These are phyloP conservation scores for Siniperca scherzeri DNA, from an alignment of 2,797 vertebrate species.

Conservation along the genomic window DNA sequence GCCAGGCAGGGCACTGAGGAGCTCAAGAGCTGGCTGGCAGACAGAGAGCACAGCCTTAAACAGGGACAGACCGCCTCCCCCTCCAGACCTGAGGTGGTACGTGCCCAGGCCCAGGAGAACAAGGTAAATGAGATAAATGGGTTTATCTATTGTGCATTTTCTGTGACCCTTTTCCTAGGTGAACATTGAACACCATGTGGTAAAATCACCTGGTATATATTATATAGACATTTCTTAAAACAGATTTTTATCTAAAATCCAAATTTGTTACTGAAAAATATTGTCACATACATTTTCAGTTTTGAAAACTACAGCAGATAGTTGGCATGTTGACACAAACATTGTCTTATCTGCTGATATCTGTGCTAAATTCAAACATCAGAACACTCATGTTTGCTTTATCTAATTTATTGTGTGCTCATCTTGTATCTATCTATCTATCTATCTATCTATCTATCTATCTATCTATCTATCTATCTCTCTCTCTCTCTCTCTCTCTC, in stretches of 20 bases:
- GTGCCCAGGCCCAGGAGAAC: constrained; percentile 94
- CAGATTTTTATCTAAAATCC: too few species aligned
- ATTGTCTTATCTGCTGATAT: background rate
- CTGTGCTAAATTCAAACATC: background rate
- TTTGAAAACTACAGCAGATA: background rate
- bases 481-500: too few species aligned
- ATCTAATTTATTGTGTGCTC: background rate
- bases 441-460: too few species aligned
- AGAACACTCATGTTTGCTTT: background rate
- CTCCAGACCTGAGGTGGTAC: constrained; percentile 90
- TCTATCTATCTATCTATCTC: too few species aligned
- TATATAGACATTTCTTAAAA: background rate
- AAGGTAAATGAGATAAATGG: constrained; percentile 85
- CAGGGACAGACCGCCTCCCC: constrained; percentile 87
- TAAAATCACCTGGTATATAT: background rate
- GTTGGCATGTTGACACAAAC: background rate
- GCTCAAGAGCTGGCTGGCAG: constrained; percentile 90
- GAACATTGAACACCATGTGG: background rate
- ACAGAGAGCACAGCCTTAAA: constrained; percentile 87
- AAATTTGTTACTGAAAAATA: too few species aligned
- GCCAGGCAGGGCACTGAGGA: constrained; percentile 86
- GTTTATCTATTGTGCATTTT: background rate
- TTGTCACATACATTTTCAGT: too few species aligned
- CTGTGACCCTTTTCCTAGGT: background rate
- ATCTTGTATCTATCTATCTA: too few species aligned